Evolutionary conservation across 2,888 invertebrate species (phyloP), one percentile per base, ranked within the genome.

Genomic region (Zootermopsis nevadensis): DNA sequence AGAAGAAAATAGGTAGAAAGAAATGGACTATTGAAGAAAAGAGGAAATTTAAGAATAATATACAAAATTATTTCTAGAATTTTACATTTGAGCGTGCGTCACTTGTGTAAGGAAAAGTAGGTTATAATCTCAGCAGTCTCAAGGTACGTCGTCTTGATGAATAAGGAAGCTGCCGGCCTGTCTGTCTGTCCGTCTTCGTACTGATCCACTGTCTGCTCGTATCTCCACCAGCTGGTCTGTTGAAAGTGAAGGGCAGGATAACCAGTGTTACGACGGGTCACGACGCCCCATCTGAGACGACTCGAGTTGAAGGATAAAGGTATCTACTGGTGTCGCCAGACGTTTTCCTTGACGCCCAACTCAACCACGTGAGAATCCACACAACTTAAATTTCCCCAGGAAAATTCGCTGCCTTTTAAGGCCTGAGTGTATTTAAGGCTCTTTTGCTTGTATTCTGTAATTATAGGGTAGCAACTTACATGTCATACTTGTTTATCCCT

Each of bases 171-270:
- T 3, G 48, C 48, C 15, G 48, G 48, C 19, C 19, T 19, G 3
- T 48, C 4, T 48, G 3, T 4, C 3, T 2, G 48, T 60, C 8
- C 2, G 60, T 60, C 60, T n/a, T 27, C n/a, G 27, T 15, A 55
- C 55, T 15, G 55, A 55, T 55, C 55, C 22, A n/a, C 55, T 27
- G 60, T 60, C 60, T n/a, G 60, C 60, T n/a, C n/a, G 60, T 76
- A 76, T 76, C 72, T 74, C n/a, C 24, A 24, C 24, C 76, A 27
- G 42, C 30, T n/a, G 38, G 38, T 30, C 76, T 76, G 76, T 76
- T 76, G 76, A 42, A 48, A 24, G 76, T 76, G 76, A 76, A 76
- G 27, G 48, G 48, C 27, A 42, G 42, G 76, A 60, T 60, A 60
- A 60, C 60, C 60, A 60, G 60, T 27, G 27, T 48, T 15, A 15